Conservation (phyloP, 2,113 vertebrate species). For the Oenanthe melanoleuca region DNA sequence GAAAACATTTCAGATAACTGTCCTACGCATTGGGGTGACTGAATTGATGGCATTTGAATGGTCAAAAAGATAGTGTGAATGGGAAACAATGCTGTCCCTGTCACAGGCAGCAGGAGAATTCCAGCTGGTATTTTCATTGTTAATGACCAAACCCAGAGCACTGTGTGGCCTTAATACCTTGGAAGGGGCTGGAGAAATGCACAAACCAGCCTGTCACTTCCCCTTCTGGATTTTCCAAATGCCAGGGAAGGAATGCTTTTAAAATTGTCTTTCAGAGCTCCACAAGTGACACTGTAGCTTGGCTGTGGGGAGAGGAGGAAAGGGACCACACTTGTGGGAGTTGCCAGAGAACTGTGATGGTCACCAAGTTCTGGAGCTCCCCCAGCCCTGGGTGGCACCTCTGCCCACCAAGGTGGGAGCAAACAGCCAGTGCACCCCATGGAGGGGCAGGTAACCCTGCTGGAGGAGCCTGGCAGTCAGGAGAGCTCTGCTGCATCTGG, state of each 20-base stretch:
- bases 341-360: not conserved
- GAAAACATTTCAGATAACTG: slow-evolving; percentile 88
- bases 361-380: not conserved
- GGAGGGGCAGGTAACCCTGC: not conserved
- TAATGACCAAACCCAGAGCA: slow-evolving; percentile 50
- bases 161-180: slow-evolving; percentile 26
- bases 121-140: slow-evolving; percentile 76
- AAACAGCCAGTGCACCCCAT: accelerated
- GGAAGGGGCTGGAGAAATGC: slow-evolving; percentile 3
- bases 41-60: slow-evolving; percentile 88
- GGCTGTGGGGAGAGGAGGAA: not conserved
- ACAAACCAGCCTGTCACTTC: not conserved
- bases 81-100: slow-evolving; percentile 84
- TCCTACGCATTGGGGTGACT: slow-evolving; percentile 86
- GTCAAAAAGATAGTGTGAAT: slow-evolving; percentile 81
- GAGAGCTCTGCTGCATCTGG: not conserved
- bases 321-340: accelerated
- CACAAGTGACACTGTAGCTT: not conserved
- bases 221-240: slow-evolving; percentile 14
- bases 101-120: slow-evolving; percentile 65
- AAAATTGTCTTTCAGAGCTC: not conserved
- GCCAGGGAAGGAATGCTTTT: slow-evolving; percentile 15
- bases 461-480: not conserved
- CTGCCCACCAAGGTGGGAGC: not conserved
- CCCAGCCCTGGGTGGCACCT: not conserved